A percentile compares a stretch with the other conserved stretches of the same genome.
Conservation (phyloP, 2,888 invertebrate genomes). For the Listrodromus nycthemerus region DNA sequence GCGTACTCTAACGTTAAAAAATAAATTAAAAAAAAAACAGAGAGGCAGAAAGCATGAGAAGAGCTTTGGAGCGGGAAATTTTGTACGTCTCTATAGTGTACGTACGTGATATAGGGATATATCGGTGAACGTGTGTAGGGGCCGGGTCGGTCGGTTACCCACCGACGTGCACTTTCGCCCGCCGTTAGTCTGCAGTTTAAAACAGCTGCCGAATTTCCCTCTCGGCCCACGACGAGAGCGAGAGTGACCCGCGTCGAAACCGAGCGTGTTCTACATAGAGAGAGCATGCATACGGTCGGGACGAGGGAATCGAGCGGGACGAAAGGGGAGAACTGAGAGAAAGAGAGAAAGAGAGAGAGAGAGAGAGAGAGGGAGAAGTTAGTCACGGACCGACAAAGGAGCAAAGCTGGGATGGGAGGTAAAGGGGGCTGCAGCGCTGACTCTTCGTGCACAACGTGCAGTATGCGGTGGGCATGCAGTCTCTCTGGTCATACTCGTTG, state of each 20-base stretch:
- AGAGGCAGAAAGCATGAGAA: neutral
- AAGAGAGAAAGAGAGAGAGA: too few relatives aligned
- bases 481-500: constrained; percentile 51
- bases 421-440: constrained; percentile 42
- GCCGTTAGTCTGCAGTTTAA: constrained; percentile 81
- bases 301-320: constrained; percentile 22
- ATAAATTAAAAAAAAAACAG: neutral
- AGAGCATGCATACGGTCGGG: constrained; percentile 8
- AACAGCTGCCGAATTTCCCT: constrained; percentile 85
- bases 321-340: constrained; percentile 6
- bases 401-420: constrained; percentile 27
- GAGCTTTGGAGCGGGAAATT: constrained; percentile 6
- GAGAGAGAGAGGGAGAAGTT: constrained; percentile 10
- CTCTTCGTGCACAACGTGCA: constrained; percentile 45
- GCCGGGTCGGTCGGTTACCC: constrained; percentile 57
- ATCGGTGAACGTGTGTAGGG: neutral
- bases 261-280: constrained; percentile 82
- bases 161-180: constrained; percentile 76
- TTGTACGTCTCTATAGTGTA: neutral
- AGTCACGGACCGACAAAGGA: constrained; percentile 27
- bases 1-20: neutral
- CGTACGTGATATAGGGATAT: constrained; percentile 29
- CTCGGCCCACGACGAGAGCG: constrained; percentile 80
- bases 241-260: constrained; percentile 83
- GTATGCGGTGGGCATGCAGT: constrained; percentile 52